Conservation (phyloP, 2,113 vertebrate species). For the Stomatorhinus ivindoensis region DNA sequence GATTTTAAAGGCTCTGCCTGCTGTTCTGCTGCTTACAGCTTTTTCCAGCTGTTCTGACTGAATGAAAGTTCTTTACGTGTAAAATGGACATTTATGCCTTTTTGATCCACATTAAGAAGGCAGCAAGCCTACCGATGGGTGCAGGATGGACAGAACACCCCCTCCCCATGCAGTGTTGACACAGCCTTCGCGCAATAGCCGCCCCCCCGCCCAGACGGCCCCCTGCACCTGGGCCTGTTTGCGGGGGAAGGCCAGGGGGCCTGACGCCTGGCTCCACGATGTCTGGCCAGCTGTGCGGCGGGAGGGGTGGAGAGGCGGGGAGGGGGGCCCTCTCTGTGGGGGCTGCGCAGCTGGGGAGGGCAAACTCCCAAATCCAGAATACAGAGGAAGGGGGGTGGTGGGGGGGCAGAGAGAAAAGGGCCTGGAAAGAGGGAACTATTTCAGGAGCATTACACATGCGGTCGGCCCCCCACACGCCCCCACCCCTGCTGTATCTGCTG, state of each 20-base stretch:
- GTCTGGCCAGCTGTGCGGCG: constrained; percentile 79
- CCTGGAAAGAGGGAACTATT: constrained; percentile 26
- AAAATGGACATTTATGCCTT: background rate
- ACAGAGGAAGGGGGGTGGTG: constrained; percentile 44
- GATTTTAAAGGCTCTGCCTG: background rate
- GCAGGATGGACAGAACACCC: background rate
- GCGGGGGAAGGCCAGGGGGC: constrained; percentile 65
- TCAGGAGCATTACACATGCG: constrained; percentile 35
- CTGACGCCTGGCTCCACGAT: constrained; percentile 82
- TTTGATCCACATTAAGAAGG: background rate
- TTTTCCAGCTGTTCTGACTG: background rate
- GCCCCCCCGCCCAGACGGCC: constrained; percentile 52
- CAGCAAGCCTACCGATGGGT: background rate
- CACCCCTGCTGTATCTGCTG: background rate
- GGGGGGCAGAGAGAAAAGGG: constrained; percentile 23
- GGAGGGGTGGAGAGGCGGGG: constrained; percentile 51
- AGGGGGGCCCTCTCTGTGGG: constrained; percentile 54
- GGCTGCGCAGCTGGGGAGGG: constrained; percentile 74
- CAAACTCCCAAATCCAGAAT: constrained; percentile 69
- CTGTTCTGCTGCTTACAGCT: background rate
- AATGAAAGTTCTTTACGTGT: background rate
- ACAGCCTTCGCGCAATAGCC: constrained; percentile 53
- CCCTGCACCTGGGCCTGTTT: constrained; percentile 68
- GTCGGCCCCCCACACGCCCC: background rate
- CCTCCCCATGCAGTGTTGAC: constrained; percentile 55